These are phyloP conservation scores for Plagiodera versicolora DNA, from an alignment of 2,888 invertebrate species.

Conservation along the genomic window DNA sequence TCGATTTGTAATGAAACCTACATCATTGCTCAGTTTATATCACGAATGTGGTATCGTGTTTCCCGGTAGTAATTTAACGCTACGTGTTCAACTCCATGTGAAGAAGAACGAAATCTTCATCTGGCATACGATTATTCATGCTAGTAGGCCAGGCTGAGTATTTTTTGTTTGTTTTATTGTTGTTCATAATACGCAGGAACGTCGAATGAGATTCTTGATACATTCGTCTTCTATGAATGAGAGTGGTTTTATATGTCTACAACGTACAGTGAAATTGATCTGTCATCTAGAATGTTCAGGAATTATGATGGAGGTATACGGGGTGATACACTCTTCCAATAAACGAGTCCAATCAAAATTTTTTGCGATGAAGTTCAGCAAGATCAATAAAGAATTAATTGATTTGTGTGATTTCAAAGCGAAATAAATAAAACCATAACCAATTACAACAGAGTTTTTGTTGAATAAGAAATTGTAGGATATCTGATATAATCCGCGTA, in stretches of 20 bases:
- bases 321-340: too few species aligned
- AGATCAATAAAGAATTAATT: too few species aligned
- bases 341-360: too few species aligned
- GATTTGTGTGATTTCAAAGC: too few species aligned
- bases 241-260: not conserved
- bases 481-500: too few species aligned
- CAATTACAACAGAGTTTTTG: too few species aligned
- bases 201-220: not conserved
- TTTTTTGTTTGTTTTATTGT: not conserved
- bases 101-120: not conserved
- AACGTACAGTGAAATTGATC: too few species aligned
- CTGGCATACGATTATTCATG: not conserved
- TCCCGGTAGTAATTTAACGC: not conserved
- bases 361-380: too few species aligned
- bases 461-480: too few species aligned
- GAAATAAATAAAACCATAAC: too few species aligned
- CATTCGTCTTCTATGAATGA: not conserved
- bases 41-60: not conserved
- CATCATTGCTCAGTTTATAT: not conserved
- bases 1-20: not conserved
- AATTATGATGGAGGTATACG: too few species aligned
- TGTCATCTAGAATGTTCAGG: too few species aligned
- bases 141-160: slow-evolving; percentile 4
- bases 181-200: slow-evolving; percentile 1
- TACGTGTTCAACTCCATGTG: not conserved